A percentile compares a stretch with the other conserved stretches of the same genome.
These are phyloP conservation scores for Drosophila acutilabella DNA, from an alignment of 2,888 invertebrate species.

Conservation along the genomic window DNA sequence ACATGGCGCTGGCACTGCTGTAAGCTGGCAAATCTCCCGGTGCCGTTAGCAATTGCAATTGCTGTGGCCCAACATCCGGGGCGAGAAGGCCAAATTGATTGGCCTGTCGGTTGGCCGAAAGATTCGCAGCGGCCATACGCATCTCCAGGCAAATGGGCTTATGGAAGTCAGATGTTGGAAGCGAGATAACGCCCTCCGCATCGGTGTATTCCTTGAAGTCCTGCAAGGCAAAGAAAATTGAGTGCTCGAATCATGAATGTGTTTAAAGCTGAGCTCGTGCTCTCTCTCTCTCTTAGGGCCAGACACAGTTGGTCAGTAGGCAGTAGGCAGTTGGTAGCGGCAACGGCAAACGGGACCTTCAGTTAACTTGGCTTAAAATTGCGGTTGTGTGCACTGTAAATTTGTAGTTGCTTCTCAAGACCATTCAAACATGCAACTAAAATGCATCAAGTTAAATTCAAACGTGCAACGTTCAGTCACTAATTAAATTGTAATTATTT, in stretches of 20 bases:
- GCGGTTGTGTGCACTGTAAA: slow-evolving; percentile 41
- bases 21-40: slow-evolving; percentile 29
- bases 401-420: slow-evolving; percentile 46
- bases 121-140: slow-evolving; percentile 85
- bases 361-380: slow-evolving; percentile 16
- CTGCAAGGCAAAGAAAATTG: slow-evolving; percentile 85
- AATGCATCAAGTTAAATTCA: slow-evolving; percentile 64
- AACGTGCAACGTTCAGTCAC: slow-evolving; percentile 64
- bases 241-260: slow-evolving; percentile 11
- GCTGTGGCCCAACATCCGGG: slow-evolving; percentile 59
- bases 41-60: slow-evolving; percentile 29
- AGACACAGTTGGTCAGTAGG: slow-evolving; percentile 16
- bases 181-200: slow-evolving; percentile 94
- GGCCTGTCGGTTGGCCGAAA: slow-evolving; percentile 51
- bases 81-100: slow-evolving; percentile 73
- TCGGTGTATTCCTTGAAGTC: slow-evolving; percentile 96
- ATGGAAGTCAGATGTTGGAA: slow-evolving; percentile 93
- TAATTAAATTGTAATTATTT: slow-evolving; percentile 20
- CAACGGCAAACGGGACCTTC: slow-evolving; percentile 9
- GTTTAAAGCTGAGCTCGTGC: slow-evolving; percentile 1
- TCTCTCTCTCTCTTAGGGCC: neutral
- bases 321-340: slow-evolving; percentile 1
- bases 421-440: slow-evolving; percentile 70
- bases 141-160: slow-evolving; percentile 93
- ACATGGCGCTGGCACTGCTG: slow-evolving; percentile 56